Evolutionary conservation across 2,113 vertebrate species (phyloP).

Genomic region (Coryphaenoides rupestris): DNA sequence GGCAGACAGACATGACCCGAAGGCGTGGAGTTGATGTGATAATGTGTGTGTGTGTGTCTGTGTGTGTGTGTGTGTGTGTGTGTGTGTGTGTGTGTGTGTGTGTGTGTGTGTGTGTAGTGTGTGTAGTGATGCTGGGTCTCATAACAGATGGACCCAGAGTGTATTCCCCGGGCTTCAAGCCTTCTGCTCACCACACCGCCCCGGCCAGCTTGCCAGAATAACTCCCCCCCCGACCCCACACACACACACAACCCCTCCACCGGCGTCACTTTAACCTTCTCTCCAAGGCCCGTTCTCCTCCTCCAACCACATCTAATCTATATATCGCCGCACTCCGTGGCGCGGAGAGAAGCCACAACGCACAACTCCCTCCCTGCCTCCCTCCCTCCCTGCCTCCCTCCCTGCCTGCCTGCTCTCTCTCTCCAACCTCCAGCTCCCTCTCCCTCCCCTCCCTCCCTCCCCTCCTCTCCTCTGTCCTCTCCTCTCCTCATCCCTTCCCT

Average conservation of each 20-base stretch:
- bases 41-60: conserved; percentile 59
- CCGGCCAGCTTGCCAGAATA: conserved; percentile 43
- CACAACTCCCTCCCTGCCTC: too few species aligned
- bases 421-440: conserved; percentile 48
- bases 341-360: too few species aligned
- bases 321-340: too few species aligned
- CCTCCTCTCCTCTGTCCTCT: conserved; percentile 31
- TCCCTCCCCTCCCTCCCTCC: conserved; percentile 39
- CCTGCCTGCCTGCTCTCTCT: too few species aligned
- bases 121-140: conserved; percentile 52
- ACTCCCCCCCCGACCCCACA: conserved; percentile 24
- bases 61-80: conserved; percentile 64
- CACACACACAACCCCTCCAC: conserved; percentile 60
- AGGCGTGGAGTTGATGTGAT: conserved; percentile 58
- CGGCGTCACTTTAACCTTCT: conserved; percentile 27
- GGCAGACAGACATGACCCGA: conserved; percentile 42
- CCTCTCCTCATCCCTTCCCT: conserved; percentile 1
- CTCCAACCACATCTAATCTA: too few species aligned
- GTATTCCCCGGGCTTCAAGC: conserved; percentile 65
- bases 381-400: too few species aligned
- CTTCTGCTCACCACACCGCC: conserved; percentile 61
- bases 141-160: conserved; percentile 73
- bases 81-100: conserved; percentile 58
- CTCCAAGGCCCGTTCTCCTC: conserved; percentile 10
- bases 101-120: conserved; percentile 56